These are phyloP conservation scores for Andrena chrysosceles DNA, from an alignment of 2,888 invertebrate species.

Conservation along the genomic window DNA sequence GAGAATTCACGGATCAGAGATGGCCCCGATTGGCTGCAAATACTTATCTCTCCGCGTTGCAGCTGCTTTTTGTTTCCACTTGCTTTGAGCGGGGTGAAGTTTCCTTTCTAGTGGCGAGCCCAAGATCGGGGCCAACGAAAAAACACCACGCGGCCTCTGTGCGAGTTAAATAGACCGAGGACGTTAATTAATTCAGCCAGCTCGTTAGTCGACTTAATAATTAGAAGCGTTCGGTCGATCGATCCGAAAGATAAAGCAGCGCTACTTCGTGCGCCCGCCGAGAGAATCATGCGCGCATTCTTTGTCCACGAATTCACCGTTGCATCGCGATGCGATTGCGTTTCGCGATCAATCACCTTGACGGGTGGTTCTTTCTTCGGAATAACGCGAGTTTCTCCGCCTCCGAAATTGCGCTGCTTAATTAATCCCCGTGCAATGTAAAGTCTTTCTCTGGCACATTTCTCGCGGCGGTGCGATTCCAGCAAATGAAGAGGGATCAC, in stretches of 20 bases:
- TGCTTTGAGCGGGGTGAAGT: not conserved
- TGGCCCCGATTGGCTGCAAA: constrained; percentile 32
- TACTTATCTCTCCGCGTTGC: not conserved
- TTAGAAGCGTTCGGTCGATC: constrained; percentile 61
- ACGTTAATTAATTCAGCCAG: constrained; percentile 57
- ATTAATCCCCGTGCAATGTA: constrained; percentile 8
- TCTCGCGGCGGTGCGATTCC: too few species aligned
- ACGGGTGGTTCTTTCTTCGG: constrained; percentile 42
- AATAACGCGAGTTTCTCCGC: constrained; percentile 41
- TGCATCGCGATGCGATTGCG: constrained; percentile 42
- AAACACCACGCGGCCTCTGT: constrained; percentile 19
- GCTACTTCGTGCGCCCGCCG: constrained; percentile 25
- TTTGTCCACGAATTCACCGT: constrained; percentile 13
- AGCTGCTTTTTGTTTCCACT: constrained; percentile 6
- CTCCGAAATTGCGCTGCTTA: not conserved
- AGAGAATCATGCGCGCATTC: constrained; percentile 1
- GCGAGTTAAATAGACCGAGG: constrained; percentile 38
- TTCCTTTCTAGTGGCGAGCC: not conserved
- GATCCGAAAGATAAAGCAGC: constrained; percentile 56
- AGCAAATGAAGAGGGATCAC: too few species aligned
- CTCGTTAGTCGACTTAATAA: constrained; percentile 56
- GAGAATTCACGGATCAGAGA: constrained; percentile 1
- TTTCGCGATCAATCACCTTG: constrained; percentile 61
- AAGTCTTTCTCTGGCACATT: constrained; percentile 3
- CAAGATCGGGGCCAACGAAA: constrained; percentile 17